Base-by-base conservation (phyloP, 2,888 invertebrate species). In the Stenchaetothrips biformis region DNA sequence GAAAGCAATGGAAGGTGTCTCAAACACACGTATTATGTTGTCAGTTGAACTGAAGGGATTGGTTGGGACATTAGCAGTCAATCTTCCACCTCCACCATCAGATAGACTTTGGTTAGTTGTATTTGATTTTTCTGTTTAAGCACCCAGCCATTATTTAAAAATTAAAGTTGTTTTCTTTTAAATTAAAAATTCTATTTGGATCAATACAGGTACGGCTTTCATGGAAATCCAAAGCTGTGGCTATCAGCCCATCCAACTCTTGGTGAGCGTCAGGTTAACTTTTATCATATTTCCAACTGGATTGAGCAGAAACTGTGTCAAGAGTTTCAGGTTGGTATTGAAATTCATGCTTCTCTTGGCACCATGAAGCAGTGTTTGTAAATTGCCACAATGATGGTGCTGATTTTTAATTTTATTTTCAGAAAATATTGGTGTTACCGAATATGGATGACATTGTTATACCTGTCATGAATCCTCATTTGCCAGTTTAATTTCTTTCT, bases 391-490 rank as follows among this genome's bases (percentile, higher is more conserved):
- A 78, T 7, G 49, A 59, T 74, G n/a, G 13, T 79, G 67, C 74
- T 78, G n/a, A 53, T 83, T 18, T 53, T 18, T 53, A 53, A 53
- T 83, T 84, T 82, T 83, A 85, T 83, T 93, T 93, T 85, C 92
- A 96, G 91, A 95, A 96, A 88, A 90, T 96, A 79, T 90, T 96
- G 82, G 96, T 97, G 80, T 89, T 96, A 84, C 96, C 96, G 79
- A 97, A 97, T 86, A 95, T 97, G 95, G 95, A 96, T 87, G 96
- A 97, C 87, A 88, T 96, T 81, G 87, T 92, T 79, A 88, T 96
- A 82, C 93, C 94, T 83, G 87, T 93, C 82, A 91, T 93, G 91
- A 90, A 81, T 78, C 81, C 82, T 48, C 81, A 81, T 7, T 81
- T 84, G 62, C 85, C 85, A 18, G 82, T 67, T 67, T 53, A 53